Evolutionary conservation across 2,113 vertebrate genomes (phyloP).

Genomic region (Mixornis gularis): DNA sequence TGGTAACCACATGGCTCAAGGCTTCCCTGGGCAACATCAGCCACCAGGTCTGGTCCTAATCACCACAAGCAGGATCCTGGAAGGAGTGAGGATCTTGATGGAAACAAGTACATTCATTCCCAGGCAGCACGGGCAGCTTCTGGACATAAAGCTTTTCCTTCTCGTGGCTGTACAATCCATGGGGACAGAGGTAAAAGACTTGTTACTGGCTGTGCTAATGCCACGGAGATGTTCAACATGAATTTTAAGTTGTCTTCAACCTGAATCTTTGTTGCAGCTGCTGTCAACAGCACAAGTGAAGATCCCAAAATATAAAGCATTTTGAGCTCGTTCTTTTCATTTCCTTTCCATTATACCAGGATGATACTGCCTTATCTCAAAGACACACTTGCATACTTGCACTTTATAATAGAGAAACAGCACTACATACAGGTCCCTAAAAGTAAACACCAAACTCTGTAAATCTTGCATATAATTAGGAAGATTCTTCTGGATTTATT

Average conservation of each 20-base stretch:
- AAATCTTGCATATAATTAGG: conserved; percentile 47
- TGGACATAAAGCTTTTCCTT: not conserved
- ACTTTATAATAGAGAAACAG: conserved; percentile 52
- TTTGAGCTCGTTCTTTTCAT: conserved; percentile 23
- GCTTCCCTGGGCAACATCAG: not conserved
- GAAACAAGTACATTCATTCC: not conserved
- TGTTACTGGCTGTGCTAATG: not conserved
- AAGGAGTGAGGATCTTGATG: not conserved
- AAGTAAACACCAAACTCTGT: conserved; percentile 52
- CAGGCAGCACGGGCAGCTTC: not conserved
- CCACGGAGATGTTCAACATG: not conserved
- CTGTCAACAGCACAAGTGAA: conserved; percentile 13
- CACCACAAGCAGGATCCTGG: fast-evolving
- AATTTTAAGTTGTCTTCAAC: not conserved
- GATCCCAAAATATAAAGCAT: conserved; percentile 22
- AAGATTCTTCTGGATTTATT: conserved; percentile 28
- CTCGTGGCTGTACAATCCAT: not conserved
- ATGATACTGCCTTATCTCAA: conserved; percentile 50
- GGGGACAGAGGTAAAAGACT: not conserved
- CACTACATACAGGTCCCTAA: conserved; percentile 37
- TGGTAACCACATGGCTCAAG: not conserved
- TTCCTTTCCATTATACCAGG: not conserved
- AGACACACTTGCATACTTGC: conserved; percentile 52
- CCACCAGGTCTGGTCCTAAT: not conserved
- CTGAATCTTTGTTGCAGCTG: not conserved